A percentile compares a stretch with the other conserved stretches of the same genome.
Conservation (phyloP, 2,113 vertebrate species). For the Thinocorus orbignyianus region DNA sequence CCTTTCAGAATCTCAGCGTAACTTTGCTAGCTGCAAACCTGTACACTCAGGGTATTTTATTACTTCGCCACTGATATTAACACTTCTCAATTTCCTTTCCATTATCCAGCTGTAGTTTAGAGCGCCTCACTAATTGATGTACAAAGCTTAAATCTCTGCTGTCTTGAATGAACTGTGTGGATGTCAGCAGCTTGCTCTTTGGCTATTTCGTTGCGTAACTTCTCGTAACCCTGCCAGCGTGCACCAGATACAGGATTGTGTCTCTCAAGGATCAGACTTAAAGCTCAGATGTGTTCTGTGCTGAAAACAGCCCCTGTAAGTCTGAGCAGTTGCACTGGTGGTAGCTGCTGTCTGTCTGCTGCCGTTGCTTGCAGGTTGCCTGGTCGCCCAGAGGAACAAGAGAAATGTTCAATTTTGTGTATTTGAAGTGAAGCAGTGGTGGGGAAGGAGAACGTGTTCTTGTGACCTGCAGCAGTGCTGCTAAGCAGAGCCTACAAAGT, state of each 20-base stretch:
- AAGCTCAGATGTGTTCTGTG: background rate
- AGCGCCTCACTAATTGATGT: background rate
- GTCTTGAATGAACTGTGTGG: background rate
- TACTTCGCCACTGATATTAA: background rate
- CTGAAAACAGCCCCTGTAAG: background rate
- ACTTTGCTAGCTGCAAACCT: background rate
- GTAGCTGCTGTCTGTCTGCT: background rate
- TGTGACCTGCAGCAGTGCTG: background rate
- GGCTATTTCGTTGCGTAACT: background rate
- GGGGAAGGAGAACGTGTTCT: background rate
- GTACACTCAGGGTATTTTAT: background rate
- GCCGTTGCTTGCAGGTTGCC: background rate
- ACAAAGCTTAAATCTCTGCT: background rate
- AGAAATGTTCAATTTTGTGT: background rate
- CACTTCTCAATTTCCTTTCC: background rate
- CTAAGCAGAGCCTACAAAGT: background rate
- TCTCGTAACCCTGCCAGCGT: background rate
- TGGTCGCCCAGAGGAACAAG: background rate
- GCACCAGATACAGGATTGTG: background rate
- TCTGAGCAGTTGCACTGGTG: background rate
- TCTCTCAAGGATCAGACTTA: background rate
- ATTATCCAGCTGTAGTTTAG: background rate
- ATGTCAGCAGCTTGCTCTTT: background rate
- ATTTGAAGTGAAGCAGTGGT: background rate
- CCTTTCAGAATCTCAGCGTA: background rate